Percentiles rank a stretch among this genome's conserved stretches.
These are phyloP conservation scores for Aramus guarauna DNA, from an alignment of 2,113 vertebrate species.

Conservation along the genomic window DNA sequence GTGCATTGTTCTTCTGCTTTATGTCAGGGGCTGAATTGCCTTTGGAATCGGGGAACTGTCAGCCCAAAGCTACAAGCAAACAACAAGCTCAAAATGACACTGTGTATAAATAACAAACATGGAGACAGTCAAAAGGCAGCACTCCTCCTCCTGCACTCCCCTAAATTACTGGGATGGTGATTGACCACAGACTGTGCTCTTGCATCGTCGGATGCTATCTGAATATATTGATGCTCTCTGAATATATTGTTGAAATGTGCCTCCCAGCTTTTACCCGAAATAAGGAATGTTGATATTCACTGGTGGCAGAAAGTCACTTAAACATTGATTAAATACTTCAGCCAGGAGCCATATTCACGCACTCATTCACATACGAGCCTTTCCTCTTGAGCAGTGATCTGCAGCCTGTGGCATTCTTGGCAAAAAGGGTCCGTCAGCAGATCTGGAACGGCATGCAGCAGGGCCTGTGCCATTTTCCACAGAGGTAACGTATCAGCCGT, in stretches of 20 bases:
- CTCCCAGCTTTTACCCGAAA: conserved; percentile 13
- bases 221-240: not conserved
- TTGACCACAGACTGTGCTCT: conserved; percentile 30
- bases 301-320: conserved; percentile 30
- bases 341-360: conserved; percentile 9
- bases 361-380: not conserved
- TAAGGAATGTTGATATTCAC: conserved; percentile 6
- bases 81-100: conserved; percentile 7
- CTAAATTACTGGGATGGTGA: conserved; percentile 19
- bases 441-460: not conserved
- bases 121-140: conserved; percentile 12
- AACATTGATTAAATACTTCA: conserved; percentile 40
- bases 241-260: not conserved
- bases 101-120: conserved; percentile 33
- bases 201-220: not conserved
- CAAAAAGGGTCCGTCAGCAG: not conserved
- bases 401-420: not conserved
- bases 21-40: conserved; percentile 31
- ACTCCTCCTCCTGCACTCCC: not conserved
- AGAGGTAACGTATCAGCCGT: not conserved
- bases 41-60: conserved; percentile 48
- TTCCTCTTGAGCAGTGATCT: conserved; percentile 17
- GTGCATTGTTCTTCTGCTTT: conserved; percentile 57
- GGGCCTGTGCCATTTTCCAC: not conserved
- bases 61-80: conserved; percentile 42